phyloP scores from a whole-genome alignment of 2,113 vertebrate species.

The Dasyornis broadbenti region DNA sequence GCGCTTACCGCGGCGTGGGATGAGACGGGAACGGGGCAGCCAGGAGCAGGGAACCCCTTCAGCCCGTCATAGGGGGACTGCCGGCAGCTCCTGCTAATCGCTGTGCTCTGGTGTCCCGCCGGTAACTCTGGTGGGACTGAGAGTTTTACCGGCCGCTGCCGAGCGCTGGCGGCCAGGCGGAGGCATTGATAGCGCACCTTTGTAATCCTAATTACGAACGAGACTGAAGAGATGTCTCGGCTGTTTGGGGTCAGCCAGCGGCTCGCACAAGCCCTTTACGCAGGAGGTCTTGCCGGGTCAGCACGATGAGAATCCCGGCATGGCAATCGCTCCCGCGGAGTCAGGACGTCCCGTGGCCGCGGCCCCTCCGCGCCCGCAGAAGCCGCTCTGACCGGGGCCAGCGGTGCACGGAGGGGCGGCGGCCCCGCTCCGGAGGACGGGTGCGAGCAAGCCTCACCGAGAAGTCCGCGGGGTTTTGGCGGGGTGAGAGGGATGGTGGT shows the following conservation, averaged over 20 bases:
- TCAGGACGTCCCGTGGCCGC: neutral
- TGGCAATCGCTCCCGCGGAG: neutral
- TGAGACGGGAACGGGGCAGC: neutral
- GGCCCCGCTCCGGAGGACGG: neutral
- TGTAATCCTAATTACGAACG: slow-evolving; percentile 57
- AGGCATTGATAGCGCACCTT: slow-evolving; percentile 17
- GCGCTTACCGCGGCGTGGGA: neutral
- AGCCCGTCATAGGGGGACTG: neutral
- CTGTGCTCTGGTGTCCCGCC: neutral
- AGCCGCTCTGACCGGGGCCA: neutral
- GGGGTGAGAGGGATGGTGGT: too few relatives aligned
- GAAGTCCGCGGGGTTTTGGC: neutral
- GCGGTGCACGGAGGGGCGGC: neutral
- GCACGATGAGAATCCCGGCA: neutral
- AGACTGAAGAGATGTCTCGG: neutral
- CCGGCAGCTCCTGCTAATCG: neutral
- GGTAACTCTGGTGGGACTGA: slow-evolving; percentile 44
- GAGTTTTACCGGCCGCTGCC: slow-evolving; percentile 41
- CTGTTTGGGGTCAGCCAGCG: neutral
- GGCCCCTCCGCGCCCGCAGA: neutral
- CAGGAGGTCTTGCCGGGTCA: neutral
- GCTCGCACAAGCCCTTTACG: neutral
- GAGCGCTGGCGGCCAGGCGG: slow-evolving; percentile 20
- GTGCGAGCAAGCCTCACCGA: neutral
- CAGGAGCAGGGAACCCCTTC: neutral